These are phyloP conservation scores for Chloropsis hardwickii DNA, from an alignment of 2,113 vertebrate species.

Conservation along the genomic window DNA sequence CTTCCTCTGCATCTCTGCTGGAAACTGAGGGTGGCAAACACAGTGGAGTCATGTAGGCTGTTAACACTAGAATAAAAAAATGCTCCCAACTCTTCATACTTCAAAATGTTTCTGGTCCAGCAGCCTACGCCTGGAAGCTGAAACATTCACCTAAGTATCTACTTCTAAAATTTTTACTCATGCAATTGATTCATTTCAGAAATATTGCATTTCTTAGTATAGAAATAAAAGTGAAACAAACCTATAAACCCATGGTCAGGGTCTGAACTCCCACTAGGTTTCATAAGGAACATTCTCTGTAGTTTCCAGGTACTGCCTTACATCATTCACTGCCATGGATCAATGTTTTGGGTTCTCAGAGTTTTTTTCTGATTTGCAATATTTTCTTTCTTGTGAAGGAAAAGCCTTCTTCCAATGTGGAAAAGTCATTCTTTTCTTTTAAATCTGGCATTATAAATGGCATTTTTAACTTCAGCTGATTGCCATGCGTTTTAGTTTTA, in stretches of 20 bases:
- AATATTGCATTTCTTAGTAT: neutral
- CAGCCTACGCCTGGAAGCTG: neutral
- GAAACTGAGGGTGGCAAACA: neutral
- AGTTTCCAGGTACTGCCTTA: neutral
- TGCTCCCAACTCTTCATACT: no score
- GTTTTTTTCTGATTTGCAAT: neutral
- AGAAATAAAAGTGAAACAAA: neutral
- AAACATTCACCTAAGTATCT: neutral
- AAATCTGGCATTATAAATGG: neutral
- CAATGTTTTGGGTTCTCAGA: neutral
- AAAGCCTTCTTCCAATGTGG: neutral
- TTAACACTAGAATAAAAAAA: neutral
- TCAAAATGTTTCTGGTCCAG: neutral
- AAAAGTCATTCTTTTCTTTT: neutral
- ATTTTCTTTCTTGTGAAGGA: neutral
- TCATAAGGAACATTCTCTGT: rapidly evolving
- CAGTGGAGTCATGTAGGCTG: neutral
- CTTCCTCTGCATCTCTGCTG: neutral
- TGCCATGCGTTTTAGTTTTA: neutral
- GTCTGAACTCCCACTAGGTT: neutral
- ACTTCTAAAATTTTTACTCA: neutral
- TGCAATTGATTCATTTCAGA: neutral
- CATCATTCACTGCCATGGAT: neutral
- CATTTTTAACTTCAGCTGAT: neutral
- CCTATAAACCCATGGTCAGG: neutral